Conservation (phyloP, 2,888 invertebrate species). For the Synergus japonicus region DNA sequence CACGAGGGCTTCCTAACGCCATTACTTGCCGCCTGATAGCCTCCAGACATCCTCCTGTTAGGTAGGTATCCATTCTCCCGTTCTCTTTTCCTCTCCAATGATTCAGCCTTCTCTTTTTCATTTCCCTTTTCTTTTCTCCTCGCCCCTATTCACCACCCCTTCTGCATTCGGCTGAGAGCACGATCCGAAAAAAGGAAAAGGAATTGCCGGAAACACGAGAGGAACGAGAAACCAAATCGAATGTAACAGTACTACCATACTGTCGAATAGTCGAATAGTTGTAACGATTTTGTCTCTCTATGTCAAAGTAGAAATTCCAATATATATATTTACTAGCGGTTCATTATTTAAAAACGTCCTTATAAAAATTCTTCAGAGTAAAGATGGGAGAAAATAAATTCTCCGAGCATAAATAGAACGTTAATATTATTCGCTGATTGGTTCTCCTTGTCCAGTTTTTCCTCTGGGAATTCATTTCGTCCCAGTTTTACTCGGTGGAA, state of each 20-base stretch:
- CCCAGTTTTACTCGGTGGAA: too few species aligned
- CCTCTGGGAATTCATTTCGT: too few species aligned
- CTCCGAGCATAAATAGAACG: too few species aligned
- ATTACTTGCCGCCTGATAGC: constrained; percentile 68
- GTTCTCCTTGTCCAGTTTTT: too few species aligned
- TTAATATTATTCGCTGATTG: too few species aligned
- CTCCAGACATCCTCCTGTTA: constrained; percentile 61
- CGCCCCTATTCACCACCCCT: constrained; percentile 36
- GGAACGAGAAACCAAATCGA: constrained; percentile 63
- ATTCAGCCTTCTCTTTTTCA: constrained; percentile 46
- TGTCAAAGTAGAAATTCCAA: neutral
- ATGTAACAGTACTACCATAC: constrained; percentile 66
- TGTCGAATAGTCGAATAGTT: constrained; percentile 54
- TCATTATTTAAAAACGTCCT: neutral
- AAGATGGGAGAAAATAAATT: too few species aligned
- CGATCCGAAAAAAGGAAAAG: constrained; percentile 50
- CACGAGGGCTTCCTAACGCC: constrained; percentile 64
- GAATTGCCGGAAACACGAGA: constrained; percentile 59
- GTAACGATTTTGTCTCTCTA: constrained; percentile 62
- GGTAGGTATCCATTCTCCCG: constrained; percentile 30
- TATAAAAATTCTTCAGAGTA: too few species aligned
- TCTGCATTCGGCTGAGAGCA: constrained; percentile 35
- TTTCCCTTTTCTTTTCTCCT: constrained; percentile 22
- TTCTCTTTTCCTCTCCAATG: constrained; percentile 42
- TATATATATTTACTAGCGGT: neutral